Base-by-base conservation (phyloP, 2,797 vertebrate genomes). In the Rhabdomys pumilio region DNA sequence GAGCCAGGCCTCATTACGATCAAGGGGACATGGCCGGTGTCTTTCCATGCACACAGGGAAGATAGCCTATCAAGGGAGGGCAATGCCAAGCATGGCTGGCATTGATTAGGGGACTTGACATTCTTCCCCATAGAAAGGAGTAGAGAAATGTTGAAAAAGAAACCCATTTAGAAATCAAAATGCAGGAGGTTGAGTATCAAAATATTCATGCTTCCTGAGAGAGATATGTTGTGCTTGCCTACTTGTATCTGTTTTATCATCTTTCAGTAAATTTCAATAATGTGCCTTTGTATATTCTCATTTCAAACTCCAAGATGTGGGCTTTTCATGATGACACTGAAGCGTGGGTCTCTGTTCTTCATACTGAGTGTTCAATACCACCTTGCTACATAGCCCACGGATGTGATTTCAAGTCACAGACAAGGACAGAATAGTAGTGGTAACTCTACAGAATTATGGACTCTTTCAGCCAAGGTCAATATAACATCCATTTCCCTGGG, bases 381-480 rank as follows among this genome's bases (percentile, higher is more conserved):
- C 63, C 73, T 85, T 73, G 76, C 14, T 55, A 26, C 29, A 47
- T 65, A 57, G 75, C 12, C 61, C 7, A 65, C 59, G 17, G 29
- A 34, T 41, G 26, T 72, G 80, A 93, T 93, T 91, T 73, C 95
- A 61, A 84, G 80, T 95, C 90, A 93, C 20, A 93, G 47, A 69
- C n/a, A 34, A 85, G 55, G 59, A 73, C 19, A 92, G 76, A n/a
- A 11, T 3, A 59, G 73, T 19, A 65, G 12, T 50, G 63, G 65
- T 24, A 82, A 50, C 90, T 89, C 72, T 90, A 22, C 50, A 13
- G 26, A 20, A 82, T 41, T 41, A 61, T 41, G 84, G 90, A 34
- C 53, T 72, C 86, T 92, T 34, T 59, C 80, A 84, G 50, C 87
- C 95, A 97, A 96, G 95, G 90, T 95, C 90, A 96, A 59, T 24